phyloP scores from a whole-genome alignment of 2,888 invertebrate genomes.

The Halocaridina rubra region DNA sequence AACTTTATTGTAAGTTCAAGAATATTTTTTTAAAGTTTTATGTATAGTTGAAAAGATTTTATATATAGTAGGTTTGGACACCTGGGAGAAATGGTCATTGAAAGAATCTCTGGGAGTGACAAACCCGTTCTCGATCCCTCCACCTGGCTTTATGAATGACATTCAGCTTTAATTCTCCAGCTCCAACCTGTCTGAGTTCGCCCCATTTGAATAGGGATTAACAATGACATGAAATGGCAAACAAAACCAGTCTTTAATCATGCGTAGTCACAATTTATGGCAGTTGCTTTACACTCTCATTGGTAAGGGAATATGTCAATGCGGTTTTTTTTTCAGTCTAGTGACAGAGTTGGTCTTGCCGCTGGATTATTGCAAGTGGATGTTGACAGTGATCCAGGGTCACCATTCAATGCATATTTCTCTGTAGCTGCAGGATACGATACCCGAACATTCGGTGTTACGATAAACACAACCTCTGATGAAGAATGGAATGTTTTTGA shows the following conservation, averaged over 20 bases:
- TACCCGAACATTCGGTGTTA: background rate
- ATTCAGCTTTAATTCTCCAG: too few relatives aligned
- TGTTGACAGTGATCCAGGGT: background rate
- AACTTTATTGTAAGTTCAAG: background rate
- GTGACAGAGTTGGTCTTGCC: background rate
- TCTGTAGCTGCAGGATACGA: background rate
- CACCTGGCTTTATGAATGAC: too few relatives aligned
- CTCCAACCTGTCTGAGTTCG: too few relatives aligned
- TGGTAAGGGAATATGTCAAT: too few relatives aligned
- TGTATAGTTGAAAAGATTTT: background rate
- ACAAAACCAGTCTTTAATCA: too few relatives aligned
- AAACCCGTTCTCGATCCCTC: too few relatives aligned
- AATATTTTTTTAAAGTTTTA: background rate
- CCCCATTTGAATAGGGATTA: too few relatives aligned
- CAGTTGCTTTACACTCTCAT: background rate
- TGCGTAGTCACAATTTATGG: background rate
- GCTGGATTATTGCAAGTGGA: background rate
- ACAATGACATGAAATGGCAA: too few relatives aligned
- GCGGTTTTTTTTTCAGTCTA: background rate
- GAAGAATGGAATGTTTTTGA: background rate
- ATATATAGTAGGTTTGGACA: background rate
- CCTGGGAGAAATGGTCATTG: background rate
- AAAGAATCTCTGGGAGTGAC: too few relatives aligned
- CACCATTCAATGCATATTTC: constrained; percentile 11
- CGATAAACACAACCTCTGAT: background rate